Conservation (phyloP, 2,797 vertebrate species). For the Sebastes itinus region DNA sequence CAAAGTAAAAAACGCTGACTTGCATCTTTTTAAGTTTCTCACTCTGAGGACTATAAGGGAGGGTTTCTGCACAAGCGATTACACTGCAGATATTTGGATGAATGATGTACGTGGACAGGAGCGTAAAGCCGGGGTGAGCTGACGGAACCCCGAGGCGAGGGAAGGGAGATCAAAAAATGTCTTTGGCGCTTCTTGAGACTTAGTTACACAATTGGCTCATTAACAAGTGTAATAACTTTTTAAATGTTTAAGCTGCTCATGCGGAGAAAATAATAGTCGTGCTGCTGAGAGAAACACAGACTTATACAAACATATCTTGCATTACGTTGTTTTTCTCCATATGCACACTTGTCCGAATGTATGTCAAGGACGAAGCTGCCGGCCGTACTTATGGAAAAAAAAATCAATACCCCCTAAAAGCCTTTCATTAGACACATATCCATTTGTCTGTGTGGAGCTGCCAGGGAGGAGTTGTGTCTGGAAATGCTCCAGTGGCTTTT, state of each 20-base stretch:
- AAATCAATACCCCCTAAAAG: slow-evolving; percentile 82
- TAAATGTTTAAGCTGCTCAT: slow-evolving; percentile 6
- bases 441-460: slow-evolving; percentile 69
- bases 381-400: slow-evolving; percentile 38
- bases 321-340: slow-evolving; percentile 3
- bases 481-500: slow-evolving; percentile 69
- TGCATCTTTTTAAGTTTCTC: slow-evolving; percentile 59
- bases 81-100: slow-evolving; percentile 71
- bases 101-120: slow-evolving; percentile 56
- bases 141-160: background rate
- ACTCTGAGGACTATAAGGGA: slow-evolving; percentile 48
- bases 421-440: slow-evolving; percentile 71
- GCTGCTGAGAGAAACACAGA: background rate
- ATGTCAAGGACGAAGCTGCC: slow-evolving; percentile 60
- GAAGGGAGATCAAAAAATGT: slow-evolving; percentile 14
- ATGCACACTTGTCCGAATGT: slow-evolving; percentile 42
- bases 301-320: background rate
- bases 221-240: slow-evolving; percentile 24
- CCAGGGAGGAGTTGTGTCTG: slow-evolving; percentile 67
- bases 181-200: slow-evolving; percentile 6
- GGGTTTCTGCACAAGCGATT: slow-evolving; percentile 64
- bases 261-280: background rate
- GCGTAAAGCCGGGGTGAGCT: background rate
- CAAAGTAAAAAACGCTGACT: slow-evolving; percentile 70
- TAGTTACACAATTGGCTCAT: slow-evolving; percentile 19